Evolutionary conservation across 2,797 vertebrate species (phyloP), one percentile per base, ranked within the genome.

Genomic region (Clarias pachynema): DNA sequence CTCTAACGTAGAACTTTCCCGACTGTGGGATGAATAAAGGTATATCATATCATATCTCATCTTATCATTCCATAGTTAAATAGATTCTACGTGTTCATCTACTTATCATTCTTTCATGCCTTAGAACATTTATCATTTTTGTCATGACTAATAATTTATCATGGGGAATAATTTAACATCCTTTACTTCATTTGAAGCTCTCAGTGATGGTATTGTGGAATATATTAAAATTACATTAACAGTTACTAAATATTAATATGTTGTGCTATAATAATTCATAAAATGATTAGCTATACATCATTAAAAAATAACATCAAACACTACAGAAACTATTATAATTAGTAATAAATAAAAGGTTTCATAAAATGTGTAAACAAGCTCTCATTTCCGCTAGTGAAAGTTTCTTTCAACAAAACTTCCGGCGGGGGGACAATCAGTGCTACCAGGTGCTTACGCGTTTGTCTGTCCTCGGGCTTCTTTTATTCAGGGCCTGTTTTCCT

Each of bases 331-430:
- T 22, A 26, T 72, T 49, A 31, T 26, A 37, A 44, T 44, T 24
- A 49, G 22, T 49, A 72, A 12, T 10, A 26, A 37, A 72, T 10
- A 62, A 22, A 44, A 2, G 26, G 57, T 34, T 62, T 40, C n/a
- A n/a, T 62, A 79, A 5, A 37, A 60, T 4, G 6, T 26, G 1
- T 79, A 2, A 79, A 26, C 60, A 65, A 29, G 26, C 86, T 80
- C 84, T 84, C 82, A 89, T 90, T 90, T 74, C 81, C 79, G 83
- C 79, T 86, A 91, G 81, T 91, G 92, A 95, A 92, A 90, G 89
- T 5, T 6, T 62, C 91, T 93, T 86, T 93, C 90, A 89, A 88
- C 78, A 22, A 29, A 40, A 56, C 72, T 31, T 4, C 88, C 62
- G 87, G 60, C n/a, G 22, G 83, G 22, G 22, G 70, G 87, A 90